Base-by-base conservation (phyloP, 1,140 invertebrate species). In the Araneus ventricosus region DNA sequence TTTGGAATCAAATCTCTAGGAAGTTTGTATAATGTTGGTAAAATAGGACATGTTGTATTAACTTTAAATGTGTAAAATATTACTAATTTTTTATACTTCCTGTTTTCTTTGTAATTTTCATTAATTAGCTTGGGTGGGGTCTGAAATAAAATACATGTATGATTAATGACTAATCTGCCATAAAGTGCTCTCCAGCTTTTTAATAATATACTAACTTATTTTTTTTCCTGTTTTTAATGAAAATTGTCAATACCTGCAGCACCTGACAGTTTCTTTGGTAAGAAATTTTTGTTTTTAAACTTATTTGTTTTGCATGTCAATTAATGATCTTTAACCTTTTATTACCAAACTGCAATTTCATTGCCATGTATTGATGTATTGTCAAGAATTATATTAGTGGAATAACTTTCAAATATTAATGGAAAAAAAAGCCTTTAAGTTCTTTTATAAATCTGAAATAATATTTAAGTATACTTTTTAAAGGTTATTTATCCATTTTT, bases 181-280 rank as follows among this genome's bases (percentile, higher is more conserved):
- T 41, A 39, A 41, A 70, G 4, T 89, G 10, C n/a, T 75, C 41
- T 34, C 34, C 10, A 52, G 20, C 45, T 84, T 79, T 61, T 85
- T 14, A 39, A 75, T 70, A 61, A 80, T 79, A 39, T 85, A 86
- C 88, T 90, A 93, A 90, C 86, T 45, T 63, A 30, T 30, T 39
- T 86, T 94, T 89, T 67, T 52, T 75, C 80, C 34, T 59, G 17
- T 63, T 92, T 94, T 82, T 37, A 67, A 90, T 87, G 88, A 61
- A 63, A 70, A 79, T 57, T 61, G 52, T 34, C n/a, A 45, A 79
- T 79, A 75, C 88, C 93, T 75, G 88, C 86, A 99, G 98, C 98
- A 96, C 99, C 99, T 96, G 99, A 99, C 97, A 99, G 99, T 96
- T 99, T 99, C 96, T 99, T 99, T 96, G 99, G 99, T 99, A 98